phyloP scores from a whole-genome alignment of 1,140 invertebrate genomes.

The Magallana gigas region DNA sequence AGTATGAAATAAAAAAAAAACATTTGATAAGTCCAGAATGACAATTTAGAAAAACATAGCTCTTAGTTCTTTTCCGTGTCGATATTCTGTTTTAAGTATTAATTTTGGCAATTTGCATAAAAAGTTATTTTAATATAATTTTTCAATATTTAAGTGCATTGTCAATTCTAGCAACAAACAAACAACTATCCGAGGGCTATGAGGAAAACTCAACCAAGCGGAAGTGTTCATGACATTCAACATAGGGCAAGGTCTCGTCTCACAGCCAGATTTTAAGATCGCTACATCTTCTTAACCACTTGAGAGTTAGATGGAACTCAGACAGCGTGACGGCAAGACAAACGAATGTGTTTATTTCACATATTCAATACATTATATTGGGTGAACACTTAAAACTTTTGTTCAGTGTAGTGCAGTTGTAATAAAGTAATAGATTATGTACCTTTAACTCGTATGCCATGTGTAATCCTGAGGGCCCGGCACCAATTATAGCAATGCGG shows the following conservation, averaged over 20 bases:
- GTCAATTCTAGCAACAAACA: no score
- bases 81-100: no score
- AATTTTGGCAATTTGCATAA: no score
- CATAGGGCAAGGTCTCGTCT: not conserved
- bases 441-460: slow-evolving; percentile 52
- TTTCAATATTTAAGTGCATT: no score
- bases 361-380: not conserved
- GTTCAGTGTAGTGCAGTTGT: not conserved
- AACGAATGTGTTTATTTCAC: not conserved
- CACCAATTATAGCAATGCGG: slow-evolving; percentile 48
- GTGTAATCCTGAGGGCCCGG: slow-evolving; percentile 42
- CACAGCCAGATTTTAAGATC: not conserved
- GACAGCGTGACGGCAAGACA: not conserved
- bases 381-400: not conserved
- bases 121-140: no score
- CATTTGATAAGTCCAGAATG: no score
- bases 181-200: no score
- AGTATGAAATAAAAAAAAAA: no score
- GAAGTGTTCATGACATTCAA: no score
- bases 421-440: not conserved
- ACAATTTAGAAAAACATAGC: no score
- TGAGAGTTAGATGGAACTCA: not conserved
- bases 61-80: no score
- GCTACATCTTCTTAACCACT: not conserved
- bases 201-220: no score